Base-by-base conservation (phyloP, 2,113 vertebrate species). In the Trematocara zebra region DNA sequence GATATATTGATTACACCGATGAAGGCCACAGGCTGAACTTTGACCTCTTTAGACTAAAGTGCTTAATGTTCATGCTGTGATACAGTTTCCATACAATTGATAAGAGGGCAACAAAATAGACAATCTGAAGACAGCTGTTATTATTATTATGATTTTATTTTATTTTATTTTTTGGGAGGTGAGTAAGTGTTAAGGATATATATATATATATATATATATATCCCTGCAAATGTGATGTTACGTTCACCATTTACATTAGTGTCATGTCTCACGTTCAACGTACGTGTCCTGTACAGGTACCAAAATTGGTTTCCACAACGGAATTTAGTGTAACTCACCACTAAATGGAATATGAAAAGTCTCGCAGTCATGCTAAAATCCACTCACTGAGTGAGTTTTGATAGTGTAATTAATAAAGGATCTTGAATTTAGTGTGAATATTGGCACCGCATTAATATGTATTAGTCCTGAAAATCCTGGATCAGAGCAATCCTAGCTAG, bases 161-260 rank as follows among this genome's bases (percentile, higher is more conserved):
- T n/a, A n/a, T 11, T 35, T 64, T 54, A 53, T 6, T 57, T 2
- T 28, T 64, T 11, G 59, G 33, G 3, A 0, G 31, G 9, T 59
- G 31, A 18, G 1, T 11, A 64, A n/a, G 3, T n/a, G 59, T 64
- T 12, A 35, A 61, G 57, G 57, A 40, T 1, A 7, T 6, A 2
- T 3, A 15, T 2, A 8, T 1, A 49, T 1, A 49, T 1, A 47
- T 2, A 47, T 0, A 49, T 4, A 17, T 2, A 51, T 3, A 51
- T n/a, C 17, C 51, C n/a, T 11, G 51, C n/a, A 53, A 53, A 53
- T 6, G n/a, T 51, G 49, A 51, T n/a, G 17, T 51, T 51, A 51
- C 4, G 2, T 51, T 51, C 49, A 1, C 8, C 8, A 51, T 51
- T 51, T n/a, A 10, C 3, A 9, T 3, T 51, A 20, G n/a, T 53